These are phyloP conservation scores for Brachionus manjavacas DNA, from an alignment of 1,140 invertebrate species.

Conservation along the genomic window DNA sequence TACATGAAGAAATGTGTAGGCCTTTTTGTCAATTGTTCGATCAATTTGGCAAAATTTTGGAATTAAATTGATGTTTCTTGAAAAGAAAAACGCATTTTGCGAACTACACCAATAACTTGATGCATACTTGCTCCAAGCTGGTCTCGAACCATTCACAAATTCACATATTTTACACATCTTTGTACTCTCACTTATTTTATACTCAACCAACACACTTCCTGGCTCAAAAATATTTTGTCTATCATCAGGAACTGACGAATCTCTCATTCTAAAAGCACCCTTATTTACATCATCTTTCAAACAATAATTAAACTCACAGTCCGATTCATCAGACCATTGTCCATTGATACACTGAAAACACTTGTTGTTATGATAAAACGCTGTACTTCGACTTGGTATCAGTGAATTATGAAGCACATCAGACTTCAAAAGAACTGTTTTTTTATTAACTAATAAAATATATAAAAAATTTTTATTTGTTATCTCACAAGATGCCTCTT, in stretches of 20 bases:
- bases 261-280: neutral
- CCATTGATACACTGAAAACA: neutral
- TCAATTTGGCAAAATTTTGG: neutral
- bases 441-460: neutral
- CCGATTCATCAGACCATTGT: neutral
- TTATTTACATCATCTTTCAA: neutral
- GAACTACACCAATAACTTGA: neutral
- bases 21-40: neutral
- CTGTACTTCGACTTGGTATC: neutral
- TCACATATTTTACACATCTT: slow-evolving; percentile 9
- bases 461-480: neutral
- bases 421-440: neutral
- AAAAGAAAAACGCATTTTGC: neutral
- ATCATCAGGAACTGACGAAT: neutral
- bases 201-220: neutral
- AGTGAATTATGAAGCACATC: neutral
- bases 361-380: neutral
- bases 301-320: slow-evolving; percentile 26
- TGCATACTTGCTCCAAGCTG: slow-evolving; percentile 6
- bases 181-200: neutral
- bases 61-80: neutral
- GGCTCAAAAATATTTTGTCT: slow-evolving; percentile 30
- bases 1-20: neutral
- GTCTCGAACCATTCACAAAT: neutral
- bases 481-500: neutral